Evolutionary conservation across 2,888 invertebrate species (phyloP), one percentile per base, ranked within the genome.

Genomic region (Timema podura): DNA sequence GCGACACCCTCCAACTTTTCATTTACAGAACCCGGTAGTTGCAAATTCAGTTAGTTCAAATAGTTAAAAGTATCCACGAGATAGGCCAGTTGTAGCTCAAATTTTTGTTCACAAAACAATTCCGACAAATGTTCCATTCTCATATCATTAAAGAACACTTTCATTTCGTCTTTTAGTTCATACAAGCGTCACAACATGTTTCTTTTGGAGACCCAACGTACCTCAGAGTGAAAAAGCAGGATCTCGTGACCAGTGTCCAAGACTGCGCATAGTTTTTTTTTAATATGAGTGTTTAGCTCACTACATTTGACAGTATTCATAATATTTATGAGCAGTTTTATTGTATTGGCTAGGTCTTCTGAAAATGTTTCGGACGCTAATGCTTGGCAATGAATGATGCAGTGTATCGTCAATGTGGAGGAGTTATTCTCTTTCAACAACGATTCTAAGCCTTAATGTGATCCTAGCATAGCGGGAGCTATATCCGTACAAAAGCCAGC

Each of bases 41-140:
- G 54, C 54, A 54, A 54, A 54, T 54, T 54, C 1, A 54, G 2
- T 0, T 54, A 16, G 54, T 54, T 54, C 54, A 54, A 1, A 54
- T 2, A 7, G 54, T 2, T 16, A 54, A 54, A 54, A 54, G n/a
- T 13, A 54, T 54, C 0, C 54, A 54, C 54, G 54, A 54, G 54
- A 54, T 54, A 54, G 54, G 54, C 54, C 54, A 11, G 54, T 13
- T 54, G 54, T 54, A 54, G n/a, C n/a, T 11, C 54, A 54, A 54
- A 2, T 54, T 7, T 54, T 13, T n/a, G 5, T n/a, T 54, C 54
- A 6, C 54, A 10, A 7, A 54, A 54, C 9, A 1, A 16, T 11
- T 54, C n/a, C 54, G 6, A 54, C 54, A 13, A 54, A 54, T 54
- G 7, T 54, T 54, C 1, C 9, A 54, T 54, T 54, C 6, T 54